Percentiles rank a stretch among this genome's conserved stretches.
Evolutionary conservation across 2,113 vertebrate genomes (phyloP).

Genomic region (Mustelus asterias): DNA sequence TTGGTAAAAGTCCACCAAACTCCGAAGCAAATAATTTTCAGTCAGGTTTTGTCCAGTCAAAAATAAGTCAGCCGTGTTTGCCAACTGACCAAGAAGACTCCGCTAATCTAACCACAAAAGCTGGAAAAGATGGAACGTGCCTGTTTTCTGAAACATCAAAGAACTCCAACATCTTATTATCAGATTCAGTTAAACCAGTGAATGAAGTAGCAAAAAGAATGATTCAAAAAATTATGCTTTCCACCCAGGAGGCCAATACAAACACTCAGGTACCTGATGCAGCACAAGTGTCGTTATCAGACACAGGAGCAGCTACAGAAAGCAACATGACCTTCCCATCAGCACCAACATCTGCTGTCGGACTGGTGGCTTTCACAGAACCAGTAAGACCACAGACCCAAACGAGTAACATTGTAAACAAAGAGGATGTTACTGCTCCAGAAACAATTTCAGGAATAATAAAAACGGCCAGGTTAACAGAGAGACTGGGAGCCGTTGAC

Average conservation of each 20-base stretch:
- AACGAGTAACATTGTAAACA: neutral
- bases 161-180: neutral
- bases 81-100: neutral
- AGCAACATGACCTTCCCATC: neutral
- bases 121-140: neutral
- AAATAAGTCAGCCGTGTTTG: too few species aligned
- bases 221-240: too few species aligned
- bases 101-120: neutral
- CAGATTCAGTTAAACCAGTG: neutral
- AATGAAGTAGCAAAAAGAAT: neutral
- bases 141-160: neutral
- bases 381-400: neutral
- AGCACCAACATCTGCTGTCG: neutral
- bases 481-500: neutral
- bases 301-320: neutral
- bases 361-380: neutral
- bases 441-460: neutral
- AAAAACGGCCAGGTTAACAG: neutral
- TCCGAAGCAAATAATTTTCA: neutral
- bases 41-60: neutral
- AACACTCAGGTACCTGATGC: neutral
- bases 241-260: too few species aligned
- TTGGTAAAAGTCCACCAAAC: neutral
- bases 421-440: neutral
- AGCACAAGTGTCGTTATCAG: neutral